These are phyloP conservation scores for Drosophila paulistorum DNA, from an alignment of 1,140 invertebrate genomes.

Conservation along the genomic window DNA sequence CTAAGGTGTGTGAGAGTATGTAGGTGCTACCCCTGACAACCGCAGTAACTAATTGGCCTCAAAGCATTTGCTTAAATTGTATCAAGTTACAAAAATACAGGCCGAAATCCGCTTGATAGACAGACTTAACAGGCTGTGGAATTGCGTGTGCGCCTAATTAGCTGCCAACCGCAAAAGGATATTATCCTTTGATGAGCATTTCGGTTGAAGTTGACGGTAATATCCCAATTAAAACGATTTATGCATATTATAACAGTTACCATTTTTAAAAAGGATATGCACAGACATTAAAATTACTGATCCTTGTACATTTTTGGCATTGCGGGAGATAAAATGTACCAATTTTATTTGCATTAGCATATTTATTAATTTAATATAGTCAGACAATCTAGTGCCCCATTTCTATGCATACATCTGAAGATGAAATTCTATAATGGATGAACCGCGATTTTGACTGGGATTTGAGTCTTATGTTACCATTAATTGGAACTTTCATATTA, in stretches of 20 bases:
- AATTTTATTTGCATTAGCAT: no score
- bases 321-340: no score
- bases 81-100: conserved; percentile 26
- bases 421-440: no score
- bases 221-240: conserved; percentile 30
- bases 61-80: conserved; percentile 22
- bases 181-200: conserved; percentile 30
- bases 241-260: conserved; percentile 18
- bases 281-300: not conserved
- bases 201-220: conserved; percentile 10
- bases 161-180: conserved; percentile 16
- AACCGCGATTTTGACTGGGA: no score
- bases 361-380: no score
- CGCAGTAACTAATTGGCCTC: conserved; percentile 17
- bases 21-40: conserved; percentile 21
- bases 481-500: no score
- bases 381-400: no score
- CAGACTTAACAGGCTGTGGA: conserved; percentile 1
- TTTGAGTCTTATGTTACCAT: no score
- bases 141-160: conserved; percentile 28
- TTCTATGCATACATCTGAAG: no score
- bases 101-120: conserved; percentile 16
- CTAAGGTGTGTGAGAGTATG: not conserved
- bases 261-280: not conserved
- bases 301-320: no score